Evolutionary conservation across 2,888 invertebrate genomes (phyloP), one percentile per base, ranked within the genome.

Genomic region (Portevinia maculata): DNA sequence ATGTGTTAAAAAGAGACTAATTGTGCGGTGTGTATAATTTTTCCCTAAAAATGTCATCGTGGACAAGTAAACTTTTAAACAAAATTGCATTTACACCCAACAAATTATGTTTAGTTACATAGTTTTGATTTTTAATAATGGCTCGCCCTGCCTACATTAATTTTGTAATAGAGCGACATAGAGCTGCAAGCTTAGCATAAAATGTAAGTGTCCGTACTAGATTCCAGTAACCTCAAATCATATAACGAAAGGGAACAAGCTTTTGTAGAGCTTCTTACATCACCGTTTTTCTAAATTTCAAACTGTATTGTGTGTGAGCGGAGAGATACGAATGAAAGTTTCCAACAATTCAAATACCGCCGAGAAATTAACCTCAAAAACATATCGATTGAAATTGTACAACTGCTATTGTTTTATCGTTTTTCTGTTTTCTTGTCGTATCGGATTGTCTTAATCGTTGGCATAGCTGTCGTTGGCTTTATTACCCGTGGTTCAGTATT

Each of bases 371-470:
- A 55, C 28, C 6, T 19, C n/a, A n/a, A 48, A 69, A 60, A 52
- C 15, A 73, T 48, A 79, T 79, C 65, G 79, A 74, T 79, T 74
- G n/a, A 55, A 41, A 28, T 15, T 13, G 52, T 79, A 67, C 21
- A 74, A 53, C 65, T 60, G 74, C 60, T 73, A 52, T 44, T 15
- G 34, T 32, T 30, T 55, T 17, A n/a, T 39, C 21, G 8, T 15
- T 69, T 3, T 15, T 19, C n/a, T 19, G 17, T 57, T 48, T 9
- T 41, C 39, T 48, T 59, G n/a, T n/a, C 50, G 17, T 50, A 32
- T n/a, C n/a, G n/a, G n/a, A 64, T 64, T 64, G 57, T 28, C 46
- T 41, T 44, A 46, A 52, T 13, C 60, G 41, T 69, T 55, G 39
- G 19, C 41, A 34, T 28, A 11, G 34, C 48, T 32, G 39, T 50